Conservation (phyloP, 2,113 vertebrate species). For the Candoia aspera region DNA sequence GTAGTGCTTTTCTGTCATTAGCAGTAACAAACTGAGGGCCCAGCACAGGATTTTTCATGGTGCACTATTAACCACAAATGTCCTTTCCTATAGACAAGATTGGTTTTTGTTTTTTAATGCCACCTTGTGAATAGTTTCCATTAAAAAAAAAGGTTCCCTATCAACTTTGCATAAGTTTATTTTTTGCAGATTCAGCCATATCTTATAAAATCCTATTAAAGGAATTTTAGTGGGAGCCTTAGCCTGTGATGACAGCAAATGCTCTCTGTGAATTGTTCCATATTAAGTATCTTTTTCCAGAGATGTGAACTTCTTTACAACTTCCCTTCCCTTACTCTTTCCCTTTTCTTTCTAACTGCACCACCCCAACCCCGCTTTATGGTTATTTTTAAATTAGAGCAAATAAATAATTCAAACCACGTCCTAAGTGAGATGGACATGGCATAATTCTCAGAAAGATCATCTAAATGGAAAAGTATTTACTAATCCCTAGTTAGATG, state of each 20-base stretch:
- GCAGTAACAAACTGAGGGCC: neutral
- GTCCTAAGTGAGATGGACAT: neutral
- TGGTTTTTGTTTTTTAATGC: neutral
- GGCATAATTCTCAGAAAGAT: neutral
- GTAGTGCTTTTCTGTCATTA: neutral
- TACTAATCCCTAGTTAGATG: neutral
- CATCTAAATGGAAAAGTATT: neutral
- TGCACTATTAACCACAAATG: neutral
- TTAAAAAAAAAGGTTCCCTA: neutral
- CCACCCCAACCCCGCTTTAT: neutral
- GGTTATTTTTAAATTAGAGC: neutral
- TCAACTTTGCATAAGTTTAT: neutral
- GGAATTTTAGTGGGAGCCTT: neutral
- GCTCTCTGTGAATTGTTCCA: neutral
- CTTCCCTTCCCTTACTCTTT: neutral
- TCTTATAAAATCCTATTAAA: neutral
- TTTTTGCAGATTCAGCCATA: neutral
- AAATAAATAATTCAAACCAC: neutral
- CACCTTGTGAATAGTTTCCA: neutral
- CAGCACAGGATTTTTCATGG: neutral
- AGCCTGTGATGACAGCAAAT: neutral
- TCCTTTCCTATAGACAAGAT: neutral
- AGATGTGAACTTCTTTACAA: neutral
- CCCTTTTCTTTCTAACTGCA: neutral
- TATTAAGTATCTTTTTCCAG: neutral